Evolutionary conservation across 1,140 invertebrate genomes (phyloP), one percentile per base, ranked within the genome.

Genomic region (Nasonia vitripennis): DNA sequence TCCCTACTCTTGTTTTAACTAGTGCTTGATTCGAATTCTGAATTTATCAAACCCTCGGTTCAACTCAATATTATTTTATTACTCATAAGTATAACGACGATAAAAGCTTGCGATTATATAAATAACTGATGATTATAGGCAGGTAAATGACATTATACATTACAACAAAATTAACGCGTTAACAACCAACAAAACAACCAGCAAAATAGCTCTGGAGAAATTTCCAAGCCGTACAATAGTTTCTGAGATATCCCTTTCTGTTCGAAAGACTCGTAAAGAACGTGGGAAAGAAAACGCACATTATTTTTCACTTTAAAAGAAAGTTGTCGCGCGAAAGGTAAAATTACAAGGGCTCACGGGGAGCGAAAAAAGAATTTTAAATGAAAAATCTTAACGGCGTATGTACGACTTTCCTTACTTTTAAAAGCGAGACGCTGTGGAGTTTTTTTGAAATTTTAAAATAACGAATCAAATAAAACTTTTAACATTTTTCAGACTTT

Each of bases 231-330:
- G 37, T 74, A 74, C 73, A 74, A 74, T 74, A 74, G 45, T 71
- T 71, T 71, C 34, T 31, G 34, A 74, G 73, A 74, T 20, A 41
- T 74, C 17, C 17, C 73, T 45, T 37, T 62, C 55, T n/a, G 1
- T 17, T 62, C 55, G 20, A 48, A 48, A 78, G 20, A 78, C 20
- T 55, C 41, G 70, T n/a, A 73, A 73, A 31, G 27, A 31, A 70
- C 86, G 88, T 71, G 70, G 78, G 14, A 78, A 89, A 85, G 77
- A 45, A 87, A 89, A 88, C 88, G 88, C 89, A 89, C 88, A 88
- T 78, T 84, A 85, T 89, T 89, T 89, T 89, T 80, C 87, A 88
- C 23, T 82, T 86, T 77, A 87, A 62, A 37, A 89, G 31, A 68
- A 84, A 17, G 27, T 55, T 37, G 73, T 11, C 74, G 55, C 67